A percentile compares a stretch with the other conserved stretches of the same genome.
These are phyloP conservation scores for Junco hyemalis DNA, from an alignment of 2,113 vertebrate species.

Conservation along the genomic window DNA sequence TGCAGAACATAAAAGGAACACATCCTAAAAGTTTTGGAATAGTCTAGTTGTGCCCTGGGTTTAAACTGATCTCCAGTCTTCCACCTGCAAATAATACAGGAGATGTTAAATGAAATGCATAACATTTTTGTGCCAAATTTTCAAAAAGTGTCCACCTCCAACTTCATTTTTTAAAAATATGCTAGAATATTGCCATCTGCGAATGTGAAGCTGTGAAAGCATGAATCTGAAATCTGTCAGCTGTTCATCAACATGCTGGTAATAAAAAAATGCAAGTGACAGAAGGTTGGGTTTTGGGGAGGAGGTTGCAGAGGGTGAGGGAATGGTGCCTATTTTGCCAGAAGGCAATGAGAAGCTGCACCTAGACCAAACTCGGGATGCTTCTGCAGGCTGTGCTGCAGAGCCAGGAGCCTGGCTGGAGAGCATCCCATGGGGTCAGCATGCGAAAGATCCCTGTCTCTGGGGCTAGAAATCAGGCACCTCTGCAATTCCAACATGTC, in stretches of 20 bases:
- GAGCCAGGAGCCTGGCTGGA: not conserved
- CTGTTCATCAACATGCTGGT: slow-evolving; percentile 4
- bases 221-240: slow-evolving; percentile 46
- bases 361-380: fast-evolving
- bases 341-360: not conserved
- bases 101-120: not conserved
- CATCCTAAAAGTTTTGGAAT: not conserved
- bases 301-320: not conserved
- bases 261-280: not conserved
- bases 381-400: not conserved
- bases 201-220: slow-evolving; percentile 21
- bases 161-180: not conserved
- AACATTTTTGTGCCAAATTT: not conserved
- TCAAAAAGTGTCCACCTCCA: not conserved
- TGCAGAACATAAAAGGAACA: not conserved
- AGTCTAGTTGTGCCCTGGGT: not conserved
- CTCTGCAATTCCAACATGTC: not conserved
- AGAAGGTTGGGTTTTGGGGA: not conserved
- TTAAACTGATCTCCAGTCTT: not conserved
- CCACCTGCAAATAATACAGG: not conserved
- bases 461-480: not conserved
- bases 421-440: fast-evolving
- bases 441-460: not conserved
- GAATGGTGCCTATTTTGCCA: not conserved
- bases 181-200: slow-evolving; percentile 24